These are phyloP conservation scores for Petroica traversi DNA, from an alignment of 2,113 vertebrate genomes.

Conservation along the genomic window DNA sequence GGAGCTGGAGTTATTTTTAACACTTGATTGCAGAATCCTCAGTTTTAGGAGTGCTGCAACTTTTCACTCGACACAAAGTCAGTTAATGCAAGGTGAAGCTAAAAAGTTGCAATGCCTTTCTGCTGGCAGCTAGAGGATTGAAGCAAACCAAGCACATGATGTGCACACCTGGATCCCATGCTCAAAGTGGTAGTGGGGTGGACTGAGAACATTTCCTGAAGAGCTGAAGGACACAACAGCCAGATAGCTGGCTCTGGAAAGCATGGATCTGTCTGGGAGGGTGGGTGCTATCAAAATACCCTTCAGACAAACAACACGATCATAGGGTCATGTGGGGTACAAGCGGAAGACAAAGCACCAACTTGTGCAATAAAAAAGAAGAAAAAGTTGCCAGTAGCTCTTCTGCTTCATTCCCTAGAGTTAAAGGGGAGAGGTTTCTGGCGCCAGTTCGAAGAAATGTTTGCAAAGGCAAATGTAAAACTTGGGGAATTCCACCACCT, in stretches of 20 bases:
- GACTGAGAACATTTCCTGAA: background rate
- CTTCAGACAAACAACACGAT: background rate
- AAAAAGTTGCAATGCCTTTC: background rate
- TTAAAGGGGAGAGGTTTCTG: constrained; percentile 56
- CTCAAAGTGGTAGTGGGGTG: background rate
- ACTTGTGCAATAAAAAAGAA: background rate
- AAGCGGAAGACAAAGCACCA: background rate
- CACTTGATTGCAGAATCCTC: constrained; percentile 12
- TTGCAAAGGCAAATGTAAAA: constrained; percentile 38
- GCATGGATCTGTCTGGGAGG: background rate
- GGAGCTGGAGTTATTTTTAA: constrained; percentile 13
- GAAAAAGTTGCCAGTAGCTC: background rate
- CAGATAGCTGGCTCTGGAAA: background rate
- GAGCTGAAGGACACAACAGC: background rate
- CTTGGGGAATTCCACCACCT: constrained; percentile 58
- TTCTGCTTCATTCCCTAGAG: background rate
- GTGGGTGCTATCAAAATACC: background rate
- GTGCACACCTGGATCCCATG: background rate
- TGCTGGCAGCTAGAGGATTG: background rate
- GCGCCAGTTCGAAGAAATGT: background rate
- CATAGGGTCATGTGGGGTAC: background rate
- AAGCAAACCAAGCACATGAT: background rate
- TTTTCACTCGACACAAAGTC: background rate
- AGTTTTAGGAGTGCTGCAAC: background rate
- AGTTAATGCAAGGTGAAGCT: background rate